Conservation (phyloP, 2,797 vertebrate species). For the Alosa sapidissima region DNA sequence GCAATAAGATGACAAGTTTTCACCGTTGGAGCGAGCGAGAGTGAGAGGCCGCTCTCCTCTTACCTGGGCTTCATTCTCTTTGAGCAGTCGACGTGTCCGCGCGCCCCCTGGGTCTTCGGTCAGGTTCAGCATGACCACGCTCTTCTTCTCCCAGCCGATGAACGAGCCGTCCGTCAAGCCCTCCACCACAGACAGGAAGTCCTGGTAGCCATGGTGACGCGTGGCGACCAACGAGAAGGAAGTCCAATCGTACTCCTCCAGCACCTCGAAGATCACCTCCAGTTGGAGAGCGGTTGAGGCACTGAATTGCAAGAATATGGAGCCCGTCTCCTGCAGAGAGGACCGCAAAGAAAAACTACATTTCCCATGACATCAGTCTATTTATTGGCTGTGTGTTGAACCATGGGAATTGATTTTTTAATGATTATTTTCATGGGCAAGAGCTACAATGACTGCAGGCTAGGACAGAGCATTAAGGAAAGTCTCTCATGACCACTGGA, state of each 20-base stretch:
- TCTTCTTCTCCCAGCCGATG: conserved; percentile 95
- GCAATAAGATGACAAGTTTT: not conserved
- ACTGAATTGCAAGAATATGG: conserved; percentile 93
- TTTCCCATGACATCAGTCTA: conserved; percentile 56
- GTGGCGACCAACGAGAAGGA: conserved; percentile 91
- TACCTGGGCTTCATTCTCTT: conserved; percentile 89
- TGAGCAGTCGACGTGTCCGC: conserved; percentile 84
- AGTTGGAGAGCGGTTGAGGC: conserved; percentile 91
- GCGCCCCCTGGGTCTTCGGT: conserved; percentile 83
- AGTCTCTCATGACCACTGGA: conserved; percentile 49
- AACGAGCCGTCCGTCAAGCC: conserved; percentile 91
- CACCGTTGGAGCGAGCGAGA: not conserved
- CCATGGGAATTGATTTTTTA: conserved; percentile 61
- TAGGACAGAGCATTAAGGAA: conserved; percentile 51
- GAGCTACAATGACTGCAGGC: conserved; percentile 59
- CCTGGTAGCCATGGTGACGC: conserved; percentile 90
- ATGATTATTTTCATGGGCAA: conserved; percentile 49
- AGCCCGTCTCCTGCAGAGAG: conserved; percentile 86
- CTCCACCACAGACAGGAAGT: conserved; percentile 90
- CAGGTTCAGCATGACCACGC: conserved; percentile 88
- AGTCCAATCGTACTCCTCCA: conserved; percentile 97
- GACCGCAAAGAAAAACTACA: conserved; percentile 55
- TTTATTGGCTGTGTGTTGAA: conserved; percentile 59
- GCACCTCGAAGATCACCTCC: conserved; percentile 93
- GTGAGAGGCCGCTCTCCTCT: conserved; percentile 42